A percentile compares a stretch with the other conserved stretches of the same genome.
phyloP scores from a whole-genome alignment of 2,888 invertebrate species.

The Julus scanicus region DNA sequence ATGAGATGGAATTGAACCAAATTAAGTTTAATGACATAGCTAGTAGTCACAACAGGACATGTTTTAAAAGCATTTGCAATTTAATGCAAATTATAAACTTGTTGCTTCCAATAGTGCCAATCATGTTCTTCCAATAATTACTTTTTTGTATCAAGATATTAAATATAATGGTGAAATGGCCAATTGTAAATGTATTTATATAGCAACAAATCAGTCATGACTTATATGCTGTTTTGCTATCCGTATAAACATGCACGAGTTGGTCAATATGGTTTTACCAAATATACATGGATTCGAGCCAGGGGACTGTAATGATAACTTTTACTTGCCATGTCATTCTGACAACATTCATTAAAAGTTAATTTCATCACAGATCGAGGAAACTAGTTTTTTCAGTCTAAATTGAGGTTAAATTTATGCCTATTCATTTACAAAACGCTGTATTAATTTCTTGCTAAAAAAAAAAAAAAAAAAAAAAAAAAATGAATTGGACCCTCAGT shows the following conservation, averaged over 20 bases:
- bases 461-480: not conserved
- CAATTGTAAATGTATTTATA: too few species aligned
- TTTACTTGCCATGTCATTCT: not conserved
- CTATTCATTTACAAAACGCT: not conserved
- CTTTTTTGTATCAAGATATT: too few species aligned
- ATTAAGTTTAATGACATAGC: too few species aligned
- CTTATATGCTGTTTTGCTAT: too few species aligned
- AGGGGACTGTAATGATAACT: not conserved
- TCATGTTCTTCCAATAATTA: too few species aligned
- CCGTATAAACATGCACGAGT: not conserved
- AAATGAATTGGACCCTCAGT: not conserved
- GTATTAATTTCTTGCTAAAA: not conserved
- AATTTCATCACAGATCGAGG: not conserved
- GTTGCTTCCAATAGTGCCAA: too few species aligned
- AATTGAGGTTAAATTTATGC: not conserved
- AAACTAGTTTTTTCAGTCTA: not conserved
- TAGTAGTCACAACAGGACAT: too few species aligned
- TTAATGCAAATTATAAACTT: too few species aligned
- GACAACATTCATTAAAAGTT: not conserved
- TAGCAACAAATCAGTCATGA: not conserved
- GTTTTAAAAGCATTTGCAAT: too few species aligned
- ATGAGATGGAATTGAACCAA: too few species aligned
- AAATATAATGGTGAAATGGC: too few species aligned
- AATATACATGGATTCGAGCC: not conserved
- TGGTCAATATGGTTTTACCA: not conserved